phyloP scores from a whole-genome alignment of 2,797 vertebrate species.

The Melanotaenia pygmaea region DNA sequence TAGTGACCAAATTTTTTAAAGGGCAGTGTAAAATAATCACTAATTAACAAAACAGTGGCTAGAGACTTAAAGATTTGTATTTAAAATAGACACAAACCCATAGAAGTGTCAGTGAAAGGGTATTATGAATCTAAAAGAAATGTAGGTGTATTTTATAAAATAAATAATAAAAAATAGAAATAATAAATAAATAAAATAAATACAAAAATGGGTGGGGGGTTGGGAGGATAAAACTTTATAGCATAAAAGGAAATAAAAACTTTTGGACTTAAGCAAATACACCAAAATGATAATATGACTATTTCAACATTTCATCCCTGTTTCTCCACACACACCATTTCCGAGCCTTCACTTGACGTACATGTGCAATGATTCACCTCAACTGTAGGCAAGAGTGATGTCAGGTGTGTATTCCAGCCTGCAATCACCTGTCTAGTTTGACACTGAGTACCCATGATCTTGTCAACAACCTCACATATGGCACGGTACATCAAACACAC shows the following conservation, averaged over 20 bases:
- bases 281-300: slow-evolving; percentile 36
- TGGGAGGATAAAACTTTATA: neutral
- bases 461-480: slow-evolving; percentile 59
- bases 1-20: no score
- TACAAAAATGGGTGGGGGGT: neutral
- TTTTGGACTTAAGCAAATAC: slow-evolving; percentile 42
- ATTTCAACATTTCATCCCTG: slow-evolving; percentile 4
- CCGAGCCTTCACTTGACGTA: slow-evolving; percentile 28
- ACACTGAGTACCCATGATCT: slow-evolving; percentile 68
- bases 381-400: slow-evolving; percentile 52
- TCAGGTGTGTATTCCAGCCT: slow-evolving; percentile 69
- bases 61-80: no score
- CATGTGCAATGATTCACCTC: slow-evolving; percentile 56
- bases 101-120: no score
- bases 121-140: no score
- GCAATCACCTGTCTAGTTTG: slow-evolving; percentile 68
- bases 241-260: slow-evolving; percentile 22
- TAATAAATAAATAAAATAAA: no score
- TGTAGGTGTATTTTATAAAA: no score
- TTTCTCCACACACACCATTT: slow-evolving; percentile 47
- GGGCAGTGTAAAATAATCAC: no score
- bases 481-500: slow-evolving; percentile 57
- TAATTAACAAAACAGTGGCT: no score
- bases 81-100: no score
- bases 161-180: no score